Conservation (phyloP, 2,113 vertebrate genomes). For the Balaeniceps rex region DNA sequence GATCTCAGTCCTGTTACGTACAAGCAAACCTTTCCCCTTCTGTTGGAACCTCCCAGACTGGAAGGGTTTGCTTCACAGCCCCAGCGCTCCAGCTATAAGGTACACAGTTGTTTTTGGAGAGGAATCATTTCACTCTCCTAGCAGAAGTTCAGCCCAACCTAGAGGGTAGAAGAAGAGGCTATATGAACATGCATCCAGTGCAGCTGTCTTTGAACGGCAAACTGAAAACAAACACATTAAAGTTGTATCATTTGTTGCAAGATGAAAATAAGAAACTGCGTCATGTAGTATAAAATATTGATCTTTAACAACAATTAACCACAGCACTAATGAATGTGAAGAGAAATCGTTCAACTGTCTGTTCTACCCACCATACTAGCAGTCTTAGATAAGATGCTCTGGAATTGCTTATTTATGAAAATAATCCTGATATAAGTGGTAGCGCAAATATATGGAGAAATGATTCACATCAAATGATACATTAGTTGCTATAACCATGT, state of each 20-base stretch:
- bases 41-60: neutral
- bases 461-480: neutral
- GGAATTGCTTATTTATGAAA: neutral
- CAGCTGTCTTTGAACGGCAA: neutral
- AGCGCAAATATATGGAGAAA: neutral
- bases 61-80: neutral
- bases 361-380: neutral
- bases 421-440: neutral
- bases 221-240: neutral
- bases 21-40: neutral
- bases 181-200: neutral
- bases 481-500: neutral
- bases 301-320: neutral
- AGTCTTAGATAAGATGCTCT: neutral
- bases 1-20: rapidly evolving
- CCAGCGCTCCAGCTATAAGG: neutral
- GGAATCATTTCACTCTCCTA: neutral
- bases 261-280: neutral
- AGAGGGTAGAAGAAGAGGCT: neutral
- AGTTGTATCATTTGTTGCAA: rapidly evolving
- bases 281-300: neutral
- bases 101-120: neutral
- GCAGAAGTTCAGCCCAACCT: neutral
- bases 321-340: neutral
- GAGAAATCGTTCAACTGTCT: neutral